Evolutionary conservation across 1,140 invertebrate species (phyloP), one percentile per base, ranked within the genome.

Genomic region (Bombus superbus): DNA sequence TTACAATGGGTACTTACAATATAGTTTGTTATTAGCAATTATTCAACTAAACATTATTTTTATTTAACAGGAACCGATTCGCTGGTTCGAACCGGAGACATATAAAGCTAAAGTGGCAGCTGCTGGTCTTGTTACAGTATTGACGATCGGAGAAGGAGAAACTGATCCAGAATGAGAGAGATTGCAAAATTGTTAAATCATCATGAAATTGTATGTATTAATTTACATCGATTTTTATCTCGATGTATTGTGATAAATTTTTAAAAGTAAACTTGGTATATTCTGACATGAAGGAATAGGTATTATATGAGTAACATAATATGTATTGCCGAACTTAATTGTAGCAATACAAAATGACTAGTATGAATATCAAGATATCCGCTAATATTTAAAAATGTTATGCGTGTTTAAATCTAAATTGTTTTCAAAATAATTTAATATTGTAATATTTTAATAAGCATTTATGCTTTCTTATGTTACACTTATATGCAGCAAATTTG

Each of bases 71-170:
- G 91, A 92, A 93, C 94, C 95, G 94, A 95, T 95, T 95, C 93
- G 93, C 94, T 95, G 94, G 94, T 95, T 95, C 94, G 95, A 95
- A 95, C 94, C 95, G 94, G 95, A 95, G 87, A 88, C 93, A 80
- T 94, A 95, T 89, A 94, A 94, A 94, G 90, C 93, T 90, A 95
- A 94, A 91, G 90, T 95, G 92, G 94, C 93, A 83, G 92, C 94
- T 74, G 92, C 93, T 90, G 94, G 93, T 86, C 89, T 94, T 87
- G 91, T 94, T 69, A 93, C 93, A 76, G 92, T 95, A 86, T 90
- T 95, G 82, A 91, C 94, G 69, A 90, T 91, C 47, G 90, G 91
- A 71, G 94, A 94, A 85, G 88, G 90, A 40, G 89, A 95, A 89
- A 94, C 94, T 59, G 95, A 95, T 91, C 91, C 92, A 69, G 94